phyloP scores from a whole-genome alignment of 2,797 vertebrate species.

The Hafferia zeledoni region DNA sequence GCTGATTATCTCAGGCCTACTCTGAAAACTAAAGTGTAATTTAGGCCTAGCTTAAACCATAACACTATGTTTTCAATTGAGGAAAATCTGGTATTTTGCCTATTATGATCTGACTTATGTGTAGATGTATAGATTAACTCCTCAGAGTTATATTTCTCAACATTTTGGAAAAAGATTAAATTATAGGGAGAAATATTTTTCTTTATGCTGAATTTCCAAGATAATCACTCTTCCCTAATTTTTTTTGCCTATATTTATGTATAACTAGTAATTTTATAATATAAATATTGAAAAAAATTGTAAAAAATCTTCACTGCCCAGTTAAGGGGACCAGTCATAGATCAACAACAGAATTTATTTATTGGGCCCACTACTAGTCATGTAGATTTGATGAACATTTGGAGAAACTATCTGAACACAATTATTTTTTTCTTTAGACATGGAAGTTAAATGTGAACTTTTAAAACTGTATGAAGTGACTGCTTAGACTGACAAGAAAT shows the following conservation, averaged over 20 bases:
- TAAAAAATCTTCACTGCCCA: neutral
- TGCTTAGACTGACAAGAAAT: neutral
- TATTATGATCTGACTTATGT: neutral
- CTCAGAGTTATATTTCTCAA: neutral
- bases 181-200: neutral
- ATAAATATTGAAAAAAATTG: neutral
- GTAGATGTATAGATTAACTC: neutral
- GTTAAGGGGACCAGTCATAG: neutral
- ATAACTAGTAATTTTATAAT: neutral
- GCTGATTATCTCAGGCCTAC: too few species aligned
- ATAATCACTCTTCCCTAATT: neutral
- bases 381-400: neutral
- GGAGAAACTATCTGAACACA: neutral
- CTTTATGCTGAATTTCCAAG: neutral
- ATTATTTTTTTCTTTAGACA: neutral
- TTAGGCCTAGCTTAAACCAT: too few species aligned
- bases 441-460: neutral
- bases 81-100: neutral
- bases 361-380: neutral
- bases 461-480: neutral
- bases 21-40: too few species aligned
- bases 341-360: neutral
- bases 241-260: neutral
- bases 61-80: neutral
- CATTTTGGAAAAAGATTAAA: neutral